phyloP scores from a whole-genome alignment of 2,888 invertebrate genomes.

The Spatulosminthurus flaviceps region DNA sequence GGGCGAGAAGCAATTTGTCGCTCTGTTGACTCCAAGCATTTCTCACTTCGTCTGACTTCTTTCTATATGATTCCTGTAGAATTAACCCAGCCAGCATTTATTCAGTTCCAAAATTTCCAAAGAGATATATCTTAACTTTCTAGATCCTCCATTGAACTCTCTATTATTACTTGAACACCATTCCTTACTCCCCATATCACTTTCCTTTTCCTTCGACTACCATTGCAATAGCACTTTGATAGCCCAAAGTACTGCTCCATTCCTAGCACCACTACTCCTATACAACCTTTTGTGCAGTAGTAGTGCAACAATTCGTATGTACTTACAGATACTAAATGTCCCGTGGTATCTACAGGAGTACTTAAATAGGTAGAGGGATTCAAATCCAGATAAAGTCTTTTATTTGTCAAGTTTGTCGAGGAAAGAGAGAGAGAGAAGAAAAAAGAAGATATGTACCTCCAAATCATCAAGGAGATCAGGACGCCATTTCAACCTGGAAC shows the following conservation, averaged over 20 bases:
- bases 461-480: slow-evolving; percentile 76
- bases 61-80: slow-evolving; percentile 33
- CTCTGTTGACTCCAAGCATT: slow-evolving; percentile 54
- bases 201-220: neutral
- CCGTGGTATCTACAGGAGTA: neutral
- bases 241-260: no score
- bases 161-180: neutral
- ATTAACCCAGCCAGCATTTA: slow-evolving; percentile 30
- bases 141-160: slow-evolving; percentile 6
- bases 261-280: no score
- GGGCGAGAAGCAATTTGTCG: slow-evolving; percentile 53
- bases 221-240: neutral
- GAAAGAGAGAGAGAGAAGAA: neutral
- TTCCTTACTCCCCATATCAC: slow-evolving; percentile 15
- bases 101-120: neutral
- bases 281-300: no score
- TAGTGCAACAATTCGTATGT: no score
- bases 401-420: neutral
- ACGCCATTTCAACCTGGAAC: slow-evolving; percentile 82
- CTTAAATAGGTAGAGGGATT: neutral
- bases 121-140: neutral
- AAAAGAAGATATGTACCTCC: slow-evolving; percentile 66
- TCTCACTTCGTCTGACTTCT: slow-evolving; percentile 45
- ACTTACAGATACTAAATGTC: no score
- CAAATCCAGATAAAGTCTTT: slow-evolving; percentile 2